Evolutionary conservation across 2,113 vertebrate genomes (phyloP), one percentile per base, ranked within the genome.

Genomic region (Grallaria varia): DNA sequence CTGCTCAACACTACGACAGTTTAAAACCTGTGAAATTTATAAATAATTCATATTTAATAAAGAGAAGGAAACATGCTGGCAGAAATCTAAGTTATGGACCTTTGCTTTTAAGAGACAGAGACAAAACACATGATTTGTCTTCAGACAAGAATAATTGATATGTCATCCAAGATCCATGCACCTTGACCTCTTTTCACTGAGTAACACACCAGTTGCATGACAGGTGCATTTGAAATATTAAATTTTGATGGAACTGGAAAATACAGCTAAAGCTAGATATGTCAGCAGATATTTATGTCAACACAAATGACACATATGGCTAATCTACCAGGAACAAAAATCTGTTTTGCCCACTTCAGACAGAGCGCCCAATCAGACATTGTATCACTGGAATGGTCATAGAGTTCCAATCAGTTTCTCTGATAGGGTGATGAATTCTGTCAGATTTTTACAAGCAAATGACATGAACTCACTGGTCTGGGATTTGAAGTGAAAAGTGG

Each of bases 1-100:
- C 17, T 79, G 23, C 30, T 95, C 8, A 62, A 81, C 5, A 30
- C 12, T 69, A 8, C 53, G 59, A 72, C 63, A 91, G 68, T 71
- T 94, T 92, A 74, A 96, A 91, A 74, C 24, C 27, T 77, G n/a
- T 44, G 27, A 93, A 90, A 74, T 50, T 44, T 71, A 90, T 86
- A 88, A 94, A 88, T 95, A 84, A 88, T 96, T 95, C 30, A 71
- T 83, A 52, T 72, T 94, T 84, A 87, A 93, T 79, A 91, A 89
- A 75, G 35, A 67, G 39, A 75, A 89, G 42, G 71, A 44, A 67
- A 74, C 19, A 73, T 25, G 12, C 58, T 93, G 44, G 42, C 50
- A 83, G 75, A 84, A 94, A 68, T 42, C 40, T 78, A 56, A 87
- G 33, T 83, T 93, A 80, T 77, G 39, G 47, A 31, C 56, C 58